These are phyloP conservation scores for Zootoca vivipara DNA, from an alignment of 2,113 vertebrate species.

Conservation along the genomic window DNA sequence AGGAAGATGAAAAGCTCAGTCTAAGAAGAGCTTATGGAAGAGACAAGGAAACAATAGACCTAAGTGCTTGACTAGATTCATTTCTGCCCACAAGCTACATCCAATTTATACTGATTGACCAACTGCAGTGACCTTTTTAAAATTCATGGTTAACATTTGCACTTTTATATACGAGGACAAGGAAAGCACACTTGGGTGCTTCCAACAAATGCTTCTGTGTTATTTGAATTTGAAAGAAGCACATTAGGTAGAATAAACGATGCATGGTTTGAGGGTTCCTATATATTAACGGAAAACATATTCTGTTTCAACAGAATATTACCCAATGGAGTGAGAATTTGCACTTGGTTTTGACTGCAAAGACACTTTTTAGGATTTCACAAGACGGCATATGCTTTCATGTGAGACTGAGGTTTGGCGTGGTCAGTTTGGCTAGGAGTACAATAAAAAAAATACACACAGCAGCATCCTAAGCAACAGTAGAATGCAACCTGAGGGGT, in stretches of 20 bases:
- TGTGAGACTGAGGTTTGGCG: background rate
- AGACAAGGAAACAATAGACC: background rate
- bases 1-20: background rate
- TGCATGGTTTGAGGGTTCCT: background rate
- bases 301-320: background rate
- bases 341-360: slow-evolving; percentile 6
- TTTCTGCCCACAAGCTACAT: slow-evolving; percentile 39
- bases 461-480: background rate
- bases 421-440: background rate
- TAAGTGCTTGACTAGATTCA: slow-evolving; percentile 14
- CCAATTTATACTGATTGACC: slow-evolving; percentile 41
- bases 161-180: slow-evolving; percentile 11
- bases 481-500: background rate
- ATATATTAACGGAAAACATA: background rate
- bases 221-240: slow-evolving; percentile 18
- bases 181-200: background rate
- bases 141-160: slow-evolving; percentile 61
- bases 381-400: background rate
- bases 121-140: slow-evolving; percentile 58
- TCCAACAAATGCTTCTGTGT: slow-evolving; percentile 33
- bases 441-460: background rate
- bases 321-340: background rate
- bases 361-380: background rate
- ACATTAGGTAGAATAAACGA: background rate
- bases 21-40: background rate